Conservation (phyloP, 1,140 invertebrate genomes). For the Ostrea denselamellosa region DNA sequence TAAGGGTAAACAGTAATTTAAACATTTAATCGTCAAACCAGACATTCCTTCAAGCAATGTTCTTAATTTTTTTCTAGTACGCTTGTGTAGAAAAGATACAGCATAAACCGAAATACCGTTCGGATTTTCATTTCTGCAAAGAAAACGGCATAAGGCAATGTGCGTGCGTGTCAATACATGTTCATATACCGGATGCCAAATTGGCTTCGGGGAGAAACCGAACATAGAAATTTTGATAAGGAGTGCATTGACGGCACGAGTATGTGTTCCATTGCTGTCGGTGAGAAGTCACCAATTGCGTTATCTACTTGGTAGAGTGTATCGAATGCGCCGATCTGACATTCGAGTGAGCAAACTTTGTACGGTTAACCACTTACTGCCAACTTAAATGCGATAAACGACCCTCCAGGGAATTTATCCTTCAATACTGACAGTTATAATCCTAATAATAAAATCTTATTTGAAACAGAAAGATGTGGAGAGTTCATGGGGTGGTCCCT, state of each 20-base stretch:
- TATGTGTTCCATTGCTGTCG: not conserved
- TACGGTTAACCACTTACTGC: constrained; percentile 37
- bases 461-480: constrained; percentile 22
- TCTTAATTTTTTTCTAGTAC: no score
- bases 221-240: no score
- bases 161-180: no score
- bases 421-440: constrained; percentile 29
- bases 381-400: constrained; percentile 26
- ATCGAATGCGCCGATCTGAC: constrained; percentile 14
- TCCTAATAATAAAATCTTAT: constrained; percentile 31
- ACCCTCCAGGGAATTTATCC: constrained; percentile 31
- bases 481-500: constrained; percentile 8
- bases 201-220: no score
- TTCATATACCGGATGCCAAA: no score
- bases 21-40: no score
- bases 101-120: no score
- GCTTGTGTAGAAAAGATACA: no score
- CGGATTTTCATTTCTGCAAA: no score
- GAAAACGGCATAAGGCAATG: no score
- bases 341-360: constrained; percentile 23
- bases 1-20: no score
- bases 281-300: constrained; percentile 4
- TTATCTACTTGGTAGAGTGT: constrained; percentile 3
- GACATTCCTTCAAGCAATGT: no score
- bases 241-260: not conserved